Evolutionary conservation across 2,113 vertebrate species (phyloP).

Genomic region (Heliornis fulica): DNA sequence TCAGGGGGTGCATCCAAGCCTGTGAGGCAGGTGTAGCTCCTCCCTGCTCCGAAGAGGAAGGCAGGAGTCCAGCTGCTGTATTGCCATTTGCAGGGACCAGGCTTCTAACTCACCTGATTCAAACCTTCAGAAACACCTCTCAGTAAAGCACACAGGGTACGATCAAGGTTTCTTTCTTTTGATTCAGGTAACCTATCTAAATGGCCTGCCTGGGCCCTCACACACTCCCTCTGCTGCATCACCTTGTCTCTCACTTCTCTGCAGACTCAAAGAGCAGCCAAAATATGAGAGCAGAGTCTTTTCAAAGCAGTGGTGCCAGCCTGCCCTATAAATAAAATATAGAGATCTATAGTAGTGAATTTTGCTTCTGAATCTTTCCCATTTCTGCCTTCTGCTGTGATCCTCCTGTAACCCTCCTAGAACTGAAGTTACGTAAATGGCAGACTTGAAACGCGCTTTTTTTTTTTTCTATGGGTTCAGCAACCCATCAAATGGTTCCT

Average conservation of each 20-base stretch:
- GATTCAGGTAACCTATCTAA: not conserved
- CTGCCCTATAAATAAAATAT: conserved; percentile 49
- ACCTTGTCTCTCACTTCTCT: conserved; percentile 18
- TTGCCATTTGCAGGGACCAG: not conserved
- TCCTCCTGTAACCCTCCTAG: not conserved
- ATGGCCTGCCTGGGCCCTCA: not conserved
- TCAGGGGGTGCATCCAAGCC: not conserved
- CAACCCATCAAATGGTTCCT: not conserved
- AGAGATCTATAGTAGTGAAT: not conserved
- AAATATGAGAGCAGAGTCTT: not conserved
- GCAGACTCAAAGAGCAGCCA: conserved; percentile 12
- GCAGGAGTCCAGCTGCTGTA: not conserved
- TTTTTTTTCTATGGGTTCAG: not conserved
- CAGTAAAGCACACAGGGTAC: not conserved
- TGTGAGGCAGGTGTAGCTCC: not conserved
- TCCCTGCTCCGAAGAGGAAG: not conserved
- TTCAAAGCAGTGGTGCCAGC: conserved; percentile 5
- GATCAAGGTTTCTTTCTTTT: not conserved
- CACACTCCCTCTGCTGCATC: not conserved
- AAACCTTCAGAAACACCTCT: not conserved
- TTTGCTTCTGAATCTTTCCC: conserved; percentile 16
- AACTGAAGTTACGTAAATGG: not conserved
- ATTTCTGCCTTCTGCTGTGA: conserved; percentile 11
- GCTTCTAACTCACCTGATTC: not conserved
- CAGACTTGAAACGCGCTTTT: not conserved